Base-by-base conservation (phyloP, 2,888 invertebrate species). In the Drosophila atripex region DNA sequence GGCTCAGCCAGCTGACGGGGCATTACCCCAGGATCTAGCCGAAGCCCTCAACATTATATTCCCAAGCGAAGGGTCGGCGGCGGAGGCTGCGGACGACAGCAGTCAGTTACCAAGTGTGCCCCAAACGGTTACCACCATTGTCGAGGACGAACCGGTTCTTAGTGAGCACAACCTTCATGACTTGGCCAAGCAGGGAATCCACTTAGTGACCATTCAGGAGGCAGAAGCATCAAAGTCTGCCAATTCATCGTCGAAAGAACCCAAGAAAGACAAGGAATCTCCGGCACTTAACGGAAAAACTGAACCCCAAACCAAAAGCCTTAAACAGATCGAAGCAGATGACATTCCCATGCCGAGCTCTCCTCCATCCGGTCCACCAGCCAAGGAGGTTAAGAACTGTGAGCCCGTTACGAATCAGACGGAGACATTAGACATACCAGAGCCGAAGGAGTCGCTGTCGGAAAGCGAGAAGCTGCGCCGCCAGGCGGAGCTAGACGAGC, bases 401-500 rank as follows among this genome's bases (percentile, higher is more conserved):
- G 69, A 57, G 16, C 45, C 16, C 16, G 11, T 54, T 1, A n/a
- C 30, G 5, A 46, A 78, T 2, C 51, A 66, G 1, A 30, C 72
- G 1, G 92, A 93, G 75, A 64, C 89, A 11, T 84, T 76, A n/a
- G 77, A 84, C 54, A 82, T 89, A 60, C 88, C 89, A 2, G 84
- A 90, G 45, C 89, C 89, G 28, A 79, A 88, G 39, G 71, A 80
- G 50, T 90, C 89, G 38, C 90, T 88, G n/a, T 89, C 79, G 58
- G 88, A 83, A 89, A 89, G 90, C 76, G 87, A 91, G 92, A 92
- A 91, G 93, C 89, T 90, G 93, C 91, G 91, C 1, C 88, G 90
- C 3, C 90, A 91, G 63, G 89, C 90, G 88, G 95, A 93, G 82
- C 91, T 93, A 78, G 95, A 96, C 63, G 97, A 97, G 80, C 91